Base-by-base conservation (phyloP, 2,797 vertebrate genomes). In the Poeciliopsis turneri region DNA sequence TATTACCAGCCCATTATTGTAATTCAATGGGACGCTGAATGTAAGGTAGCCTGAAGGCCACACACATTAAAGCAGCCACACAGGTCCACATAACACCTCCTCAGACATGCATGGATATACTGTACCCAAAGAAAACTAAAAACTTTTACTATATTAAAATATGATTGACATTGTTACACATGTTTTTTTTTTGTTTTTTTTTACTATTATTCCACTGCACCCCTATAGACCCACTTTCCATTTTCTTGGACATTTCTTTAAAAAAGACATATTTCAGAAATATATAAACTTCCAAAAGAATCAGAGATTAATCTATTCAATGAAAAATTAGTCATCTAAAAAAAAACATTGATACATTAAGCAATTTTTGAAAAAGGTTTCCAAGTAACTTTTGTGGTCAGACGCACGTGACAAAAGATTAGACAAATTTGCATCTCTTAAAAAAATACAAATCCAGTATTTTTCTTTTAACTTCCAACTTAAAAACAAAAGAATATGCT, bases 1-100 rank as follows among this genome's bases (percentile, higher is more conserved):
- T 89, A 90, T 93, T 89, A 90, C 55, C 85, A 81, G 59, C 77
- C 79, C 87, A 90, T 92, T 91, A 92, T 83, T 85, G 90, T 87
- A 75, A 87, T 85, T 93, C 88, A 92, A 89, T 93, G 86, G 77
- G 86, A 79, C 55, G 79, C 79, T 88, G 83, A 78, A 76, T 77
- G 81, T 49, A 69, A 46, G 78, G 39, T 23, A 20, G 78, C 81
- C 86, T 83, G 77, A 68, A 78, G 59, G 77, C 39, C 36, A 61
- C 80, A 79, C 83, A 76, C 79, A 82, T 45, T 78, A 71, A 61
- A 41, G 25, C 49, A 75, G 68, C 55, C 75, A 77, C 33, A 81
- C 73, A 49, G 46, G 74, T 45, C 55, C 33, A 86, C 69, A 70
- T 33, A 46, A 33, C 74, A 16, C 30, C 39, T 71, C 18, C 46